Conservation (phyloP, 2,797 vertebrate genomes). For the Rhinichthys osculus region DNA sequence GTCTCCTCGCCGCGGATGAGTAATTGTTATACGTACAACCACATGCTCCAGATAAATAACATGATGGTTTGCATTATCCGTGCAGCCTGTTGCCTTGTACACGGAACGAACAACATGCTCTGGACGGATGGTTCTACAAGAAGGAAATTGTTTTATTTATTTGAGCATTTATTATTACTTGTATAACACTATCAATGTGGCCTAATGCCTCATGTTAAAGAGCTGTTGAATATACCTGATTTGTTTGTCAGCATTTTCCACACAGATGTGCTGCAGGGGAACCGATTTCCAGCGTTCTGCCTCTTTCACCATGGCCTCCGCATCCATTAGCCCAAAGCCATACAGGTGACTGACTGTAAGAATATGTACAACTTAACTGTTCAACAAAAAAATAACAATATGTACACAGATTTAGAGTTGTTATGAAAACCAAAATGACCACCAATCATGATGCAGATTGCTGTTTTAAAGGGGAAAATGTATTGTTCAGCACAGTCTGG, state of each 20-base stretch:
- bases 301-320: conserved; percentile 98
- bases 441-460: conserved; percentile 6
- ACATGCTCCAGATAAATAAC: conserved; percentile 98
- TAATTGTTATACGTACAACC: conserved; percentile 95
- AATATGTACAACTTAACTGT: conserved; percentile 52
- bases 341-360: conserved; percentile 95
- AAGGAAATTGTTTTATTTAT: background rate
- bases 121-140: conserved; percentile 91
- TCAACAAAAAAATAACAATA: conserved; percentile 39
- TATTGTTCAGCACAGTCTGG: background rate
- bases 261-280: conserved; percentile 93
- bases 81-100: conserved; percentile 97
- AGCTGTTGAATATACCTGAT: conserved; percentile 84
- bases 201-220: background rate
- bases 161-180: conserved; percentile 40
- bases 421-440: background rate
- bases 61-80: conserved; percentile 92
- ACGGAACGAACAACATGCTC: conserved; percentile 93
- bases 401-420: conserved; percentile 14
- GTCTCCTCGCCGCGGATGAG: conserved; percentile 94
- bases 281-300: conserved; percentile 96
- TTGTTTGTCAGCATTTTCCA: conserved; percentile 95
- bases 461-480: background rate
- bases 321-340: conserved; percentile 98
- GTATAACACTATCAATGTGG: background rate